Conservation (phyloP, 2,113 vertebrate species). For the Otus sunia region DNA sequence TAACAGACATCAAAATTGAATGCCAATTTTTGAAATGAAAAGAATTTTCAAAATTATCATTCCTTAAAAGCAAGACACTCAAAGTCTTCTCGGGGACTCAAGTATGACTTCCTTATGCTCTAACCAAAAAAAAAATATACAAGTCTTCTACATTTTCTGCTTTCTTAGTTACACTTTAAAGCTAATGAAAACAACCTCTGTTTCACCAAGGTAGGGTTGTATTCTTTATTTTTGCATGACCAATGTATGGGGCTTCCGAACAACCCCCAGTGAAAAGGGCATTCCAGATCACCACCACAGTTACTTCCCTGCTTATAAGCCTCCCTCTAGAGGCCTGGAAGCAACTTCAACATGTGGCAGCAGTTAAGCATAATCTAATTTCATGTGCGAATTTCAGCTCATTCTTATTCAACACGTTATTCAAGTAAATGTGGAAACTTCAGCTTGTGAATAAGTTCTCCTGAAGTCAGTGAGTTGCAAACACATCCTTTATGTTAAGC, state of each 20-base stretch:
- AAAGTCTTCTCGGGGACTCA: not conserved
- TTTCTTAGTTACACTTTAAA: not conserved
- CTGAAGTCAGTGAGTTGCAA: not conserved
- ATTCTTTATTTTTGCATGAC: not conserved
- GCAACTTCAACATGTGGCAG: not conserved
- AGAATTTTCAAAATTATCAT: not conserved
- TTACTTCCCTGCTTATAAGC: not conserved
- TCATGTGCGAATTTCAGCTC: not conserved
- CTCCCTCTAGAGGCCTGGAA: not conserved
- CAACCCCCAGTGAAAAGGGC: fast-evolving
- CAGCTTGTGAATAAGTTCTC: not conserved
- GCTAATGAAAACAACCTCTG: not conserved
- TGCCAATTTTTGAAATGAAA: not conserved
- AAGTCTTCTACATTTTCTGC: not conserved
- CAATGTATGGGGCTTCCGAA: not conserved
- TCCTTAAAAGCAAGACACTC: not conserved
- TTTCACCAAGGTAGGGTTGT: not conserved
- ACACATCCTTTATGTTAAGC: not conserved
- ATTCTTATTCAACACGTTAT: not conserved
- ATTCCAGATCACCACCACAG: not conserved
- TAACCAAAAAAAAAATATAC: not conserved
- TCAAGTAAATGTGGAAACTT: not conserved
- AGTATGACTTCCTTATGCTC: not conserved
- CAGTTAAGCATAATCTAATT: not conserved
- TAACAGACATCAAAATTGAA: not conserved